These are phyloP conservation scores for Limonius californicus DNA, from an alignment of 1,140 invertebrate species.

Conservation along the genomic window DNA sequence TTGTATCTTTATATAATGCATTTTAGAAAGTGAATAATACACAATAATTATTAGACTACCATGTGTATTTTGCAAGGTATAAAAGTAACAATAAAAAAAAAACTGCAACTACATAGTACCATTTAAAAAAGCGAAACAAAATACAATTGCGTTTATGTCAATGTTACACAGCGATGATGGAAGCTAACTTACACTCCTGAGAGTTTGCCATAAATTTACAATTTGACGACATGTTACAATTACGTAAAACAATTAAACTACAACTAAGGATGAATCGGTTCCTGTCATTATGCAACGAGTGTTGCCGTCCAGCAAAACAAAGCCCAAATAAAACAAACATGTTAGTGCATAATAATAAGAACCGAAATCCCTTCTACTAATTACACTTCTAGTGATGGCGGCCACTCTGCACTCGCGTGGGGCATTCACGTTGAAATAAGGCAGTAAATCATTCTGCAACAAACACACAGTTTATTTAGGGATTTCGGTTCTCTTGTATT, in stretches of 20 bases:
- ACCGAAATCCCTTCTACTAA: constrained; percentile 26
- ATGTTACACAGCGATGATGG: too few species aligned
- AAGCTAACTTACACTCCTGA: background rate
- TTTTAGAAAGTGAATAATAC: too few species aligned
- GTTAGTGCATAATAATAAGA: constrained; percentile 26
- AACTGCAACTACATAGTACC: background rate
- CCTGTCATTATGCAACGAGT: background rate
- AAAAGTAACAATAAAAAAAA: too few species aligned
- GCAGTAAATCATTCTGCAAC: constrained; percentile 48
- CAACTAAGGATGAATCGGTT: constrained; percentile 2
- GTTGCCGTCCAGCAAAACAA: background rate
- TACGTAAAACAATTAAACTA: background rate
- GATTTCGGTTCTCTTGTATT: constrained; percentile 41
- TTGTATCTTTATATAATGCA: too few species aligned
- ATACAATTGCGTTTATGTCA: too few species aligned
- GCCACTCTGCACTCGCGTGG: constrained; percentile 5
- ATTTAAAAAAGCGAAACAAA: background rate
- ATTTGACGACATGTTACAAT: constrained; percentile 17
- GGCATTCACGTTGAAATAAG: constrained; percentile 42
- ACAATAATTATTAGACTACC: too few species aligned
- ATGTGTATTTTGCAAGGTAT: too few species aligned
- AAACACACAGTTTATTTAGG: constrained; percentile 37
- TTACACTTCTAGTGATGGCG: constrained; percentile 7
- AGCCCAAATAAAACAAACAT: background rate
- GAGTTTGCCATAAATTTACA: constrained; percentile 1